Base-by-base conservation (phyloP, 2,888 invertebrate species). In the Chrysomela aeneicollis region DNA sequence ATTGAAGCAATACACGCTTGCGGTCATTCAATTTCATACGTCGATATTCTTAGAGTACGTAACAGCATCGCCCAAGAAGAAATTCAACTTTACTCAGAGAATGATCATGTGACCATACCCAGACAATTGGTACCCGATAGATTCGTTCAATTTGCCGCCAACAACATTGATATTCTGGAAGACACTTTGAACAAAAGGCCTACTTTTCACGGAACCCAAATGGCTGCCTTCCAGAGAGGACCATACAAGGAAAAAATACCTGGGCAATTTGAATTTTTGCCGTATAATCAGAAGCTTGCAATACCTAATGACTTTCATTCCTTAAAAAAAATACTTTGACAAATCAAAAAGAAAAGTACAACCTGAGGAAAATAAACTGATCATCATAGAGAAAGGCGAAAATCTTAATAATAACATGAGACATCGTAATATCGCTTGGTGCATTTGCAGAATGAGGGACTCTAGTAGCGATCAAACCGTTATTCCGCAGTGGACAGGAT, bases 151-250 rank as follows among this genome's bases (percentile, higher is more conserved):
- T 72, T 72, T 65, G 64, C 69, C 6, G 70, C 66, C 1, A 67
- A 72, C 53, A 72, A 72, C 32, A 72, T 68, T 0, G 67, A 69
- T 54, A 67, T 69, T 17, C 18, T 69, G 10, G 69, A 70, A 51
- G 72, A 70, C 66, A 71, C 69, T 35, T 26, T 26, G 26, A 6
- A 26, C 26, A 70, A 70, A 37, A 15, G 59, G n/a, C 65, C 67
- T 1, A 70, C 70, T 17, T 70, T 71, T 52, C 70, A 70, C 46
- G 71, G 54, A 5, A 70, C 70, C 1, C 67, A 72, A 61, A 64
- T 71, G 47, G 63, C 47, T 8, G 69, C 49, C 1, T 67, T 67
- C 59, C 67, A 67, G 30, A 37, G 51, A 26, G 60, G 57, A n/a
- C 26, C 26, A 46, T 50, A 15, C 4, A 49, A 61, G 3, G 19